A percentile compares a stretch with the other conserved stretches of the same genome.
phyloP scores from a whole-genome alignment of 2,888 invertebrate genomes.

The Brachylomia viminalis region DNA sequence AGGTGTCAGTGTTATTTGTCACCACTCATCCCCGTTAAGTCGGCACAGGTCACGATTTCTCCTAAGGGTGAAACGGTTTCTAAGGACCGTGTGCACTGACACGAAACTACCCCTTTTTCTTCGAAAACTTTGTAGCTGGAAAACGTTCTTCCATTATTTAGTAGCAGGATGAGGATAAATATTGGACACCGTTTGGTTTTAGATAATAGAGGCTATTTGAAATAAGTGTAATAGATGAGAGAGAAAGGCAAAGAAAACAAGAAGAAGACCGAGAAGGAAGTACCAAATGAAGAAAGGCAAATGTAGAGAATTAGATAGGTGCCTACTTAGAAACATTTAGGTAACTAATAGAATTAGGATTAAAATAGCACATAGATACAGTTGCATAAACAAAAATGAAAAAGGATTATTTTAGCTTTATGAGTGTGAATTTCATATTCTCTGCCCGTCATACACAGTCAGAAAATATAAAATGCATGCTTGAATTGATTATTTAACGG shows the following conservation, averaged over 20 bases:
- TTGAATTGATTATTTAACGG: background rate
- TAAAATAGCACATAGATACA: background rate
- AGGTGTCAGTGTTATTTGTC: slow-evolving; percentile 68
- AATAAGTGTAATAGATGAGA: background rate
- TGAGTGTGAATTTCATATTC: background rate
- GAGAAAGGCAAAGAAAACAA: background rate
- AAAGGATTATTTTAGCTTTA: background rate
- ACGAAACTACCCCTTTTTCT: slow-evolving; percentile 53
- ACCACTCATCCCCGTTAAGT: slow-evolving; percentile 61
- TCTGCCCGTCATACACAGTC: background rate
- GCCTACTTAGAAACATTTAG: no score
- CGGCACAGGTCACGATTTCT: slow-evolving; percentile 71
- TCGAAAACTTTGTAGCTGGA: slow-evolving; percentile 33
- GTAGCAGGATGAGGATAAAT: slow-evolving; percentile 19
- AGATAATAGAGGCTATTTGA: background rate
- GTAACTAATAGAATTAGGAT: background rate
- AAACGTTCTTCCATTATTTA: slow-evolving; percentile 39
- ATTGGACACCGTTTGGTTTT: slow-evolving; percentile 13
- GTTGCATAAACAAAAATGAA: slow-evolving; percentile 4
- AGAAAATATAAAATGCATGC: background rate
- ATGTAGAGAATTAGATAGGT: background rate
- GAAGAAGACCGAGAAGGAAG: background rate
- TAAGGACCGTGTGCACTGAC: slow-evolving; percentile 63
- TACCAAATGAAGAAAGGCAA: background rate
- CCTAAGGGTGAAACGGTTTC: slow-evolving; percentile 64